Percentiles rank a stretch among this genome's conserved stretches.
phyloP scores from a whole-genome alignment of 2,888 invertebrate genomes.

The Mesorhabditis sp. region DNA sequence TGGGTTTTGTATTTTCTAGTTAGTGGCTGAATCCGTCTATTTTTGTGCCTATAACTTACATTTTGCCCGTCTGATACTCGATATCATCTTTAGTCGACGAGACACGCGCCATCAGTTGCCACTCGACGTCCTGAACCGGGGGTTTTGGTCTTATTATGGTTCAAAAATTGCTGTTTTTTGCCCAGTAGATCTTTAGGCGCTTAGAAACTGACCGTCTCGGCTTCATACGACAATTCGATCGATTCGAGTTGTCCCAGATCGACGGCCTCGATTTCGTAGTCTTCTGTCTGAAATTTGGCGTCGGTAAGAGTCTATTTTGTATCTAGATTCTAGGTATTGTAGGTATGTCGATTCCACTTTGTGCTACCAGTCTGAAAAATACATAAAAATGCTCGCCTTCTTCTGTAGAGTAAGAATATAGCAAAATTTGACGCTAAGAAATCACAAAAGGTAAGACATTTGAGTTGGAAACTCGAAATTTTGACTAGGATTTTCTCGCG shows the following conservation, averaged over 20 bases:
- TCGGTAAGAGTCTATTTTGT: too few species aligned
- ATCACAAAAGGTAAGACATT: too few species aligned
- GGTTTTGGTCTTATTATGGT: not conserved
- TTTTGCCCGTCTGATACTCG: not conserved
- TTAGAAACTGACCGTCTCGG: not conserved
- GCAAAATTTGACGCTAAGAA: too few species aligned
- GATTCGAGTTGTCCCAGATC: conserved; percentile 10
- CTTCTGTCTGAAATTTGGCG: conserved; percentile 10
- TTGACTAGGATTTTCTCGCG: too few species aligned
- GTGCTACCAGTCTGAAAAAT: too few species aligned
- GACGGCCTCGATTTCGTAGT: conserved; percentile 15
- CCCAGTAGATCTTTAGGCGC: not conserved
- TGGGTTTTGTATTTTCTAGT: not conserved
- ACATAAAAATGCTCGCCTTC: too few species aligned
- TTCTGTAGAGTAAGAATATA: too few species aligned
- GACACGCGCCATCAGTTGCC: not conserved
- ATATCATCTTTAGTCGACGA: not conserved
- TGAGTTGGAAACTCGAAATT: too few species aligned
- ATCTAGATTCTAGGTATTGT: not conserved
- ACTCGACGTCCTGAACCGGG: conserved; percentile 4
- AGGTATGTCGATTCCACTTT: not conserved
- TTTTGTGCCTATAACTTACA: not conserved
- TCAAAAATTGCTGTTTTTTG: not conserved
- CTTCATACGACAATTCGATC: conserved; percentile 15
- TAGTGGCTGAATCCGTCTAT: too few species aligned